Base-by-base conservation (phyloP, 92 coral and sea anemone species). In the Phenganax marumi region DNA sequence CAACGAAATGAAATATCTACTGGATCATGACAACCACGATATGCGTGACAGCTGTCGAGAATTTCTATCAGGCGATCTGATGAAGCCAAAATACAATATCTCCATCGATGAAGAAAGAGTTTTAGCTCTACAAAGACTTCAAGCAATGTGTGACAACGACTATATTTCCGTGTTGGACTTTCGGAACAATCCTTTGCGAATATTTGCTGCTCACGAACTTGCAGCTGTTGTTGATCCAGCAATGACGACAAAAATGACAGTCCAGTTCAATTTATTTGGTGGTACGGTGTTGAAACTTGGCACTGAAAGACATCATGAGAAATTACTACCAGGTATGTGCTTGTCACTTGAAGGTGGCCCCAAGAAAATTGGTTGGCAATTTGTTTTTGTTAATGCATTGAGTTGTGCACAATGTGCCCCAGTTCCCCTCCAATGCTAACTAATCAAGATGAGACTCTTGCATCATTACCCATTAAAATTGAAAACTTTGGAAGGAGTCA, bases 171-270 rank as follows among this genome's bases (percentile, higher is more conserved):
- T 91, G 48, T 26, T 91, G 58, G 96, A 89, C 60, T 91, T 91
- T 55, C 84, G 68, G 70, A 81, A 89, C 54, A 91, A 91, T 52
- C 96, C 96, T 11, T 75, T 89, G 82, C 83, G 92, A 87, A 89
- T 91, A n/a, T 91, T 91, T 63, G 92, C 92, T 43, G 92, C 96
- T 8, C 96, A 89, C 63, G 96, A 91, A 46, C 72, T 91, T 58
- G 87, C 89, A 12, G 91, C 88, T 10, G 89, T 91, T 25, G 92
- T 89, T 14, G 96, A 91, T 77, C 91, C 90, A 14, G 91, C 97
- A 12, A 91, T 91, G 97, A 89, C 97, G 25, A 91, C 97, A 13
- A 91, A 91, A 81, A 90, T 91, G 97, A 91, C 97, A 11, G 97
- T 91, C 49, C 97, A 91, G 89, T 91, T 91, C 52, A 91, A 91